phyloP scores from a whole-genome alignment of 1,140 invertebrate genomes.

The Drosophila jambulina region DNA sequence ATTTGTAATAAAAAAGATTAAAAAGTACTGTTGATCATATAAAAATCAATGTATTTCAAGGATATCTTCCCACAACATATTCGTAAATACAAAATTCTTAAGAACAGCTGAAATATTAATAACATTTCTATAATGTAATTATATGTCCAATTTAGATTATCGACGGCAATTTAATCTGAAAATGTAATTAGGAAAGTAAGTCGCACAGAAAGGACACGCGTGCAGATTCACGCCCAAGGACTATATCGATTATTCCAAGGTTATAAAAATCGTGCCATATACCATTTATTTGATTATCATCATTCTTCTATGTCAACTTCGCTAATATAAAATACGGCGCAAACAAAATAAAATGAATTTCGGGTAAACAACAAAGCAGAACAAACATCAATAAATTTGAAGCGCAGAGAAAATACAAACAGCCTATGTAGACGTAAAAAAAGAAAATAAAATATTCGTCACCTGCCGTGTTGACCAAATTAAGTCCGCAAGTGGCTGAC shows the following conservation, averaged over 20 bases:
- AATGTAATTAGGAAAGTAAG: not conserved
- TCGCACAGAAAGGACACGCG: not conserved
- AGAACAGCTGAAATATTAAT: not conserved
- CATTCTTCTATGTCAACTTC: constrained; percentile 64
- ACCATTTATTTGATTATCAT: constrained; percentile 73
- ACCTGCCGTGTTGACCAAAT: constrained; percentile 49
- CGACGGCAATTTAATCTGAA: not conserved
- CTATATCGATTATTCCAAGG: constrained; percentile 11
- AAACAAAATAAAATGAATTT: constrained; percentile 44
- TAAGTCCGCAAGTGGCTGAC: constrained; percentile 63
- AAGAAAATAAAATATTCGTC: constrained; percentile 35
- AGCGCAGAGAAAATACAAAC: constrained; percentile 38
- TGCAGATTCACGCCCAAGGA: not conserved
- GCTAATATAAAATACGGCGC: constrained; percentile 11
- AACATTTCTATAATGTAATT: not conserved
- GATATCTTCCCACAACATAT: not conserved
- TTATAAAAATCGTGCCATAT: constrained; percentile 3
- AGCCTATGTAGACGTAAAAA: constrained; percentile 4
- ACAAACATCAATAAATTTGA: constrained; percentile 47
- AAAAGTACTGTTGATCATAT: not conserved
- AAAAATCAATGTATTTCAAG: not conserved
- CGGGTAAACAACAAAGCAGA: constrained; percentile 44
- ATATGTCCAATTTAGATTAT: not conserved
- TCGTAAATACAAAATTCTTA: not conserved
- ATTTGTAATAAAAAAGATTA: not conserved